Percentiles rank a stretch among this genome's conserved stretches.
phyloP scores from a whole-genome alignment of 1,140 invertebrate species.

The Acromyrmex echinatior region DNA sequence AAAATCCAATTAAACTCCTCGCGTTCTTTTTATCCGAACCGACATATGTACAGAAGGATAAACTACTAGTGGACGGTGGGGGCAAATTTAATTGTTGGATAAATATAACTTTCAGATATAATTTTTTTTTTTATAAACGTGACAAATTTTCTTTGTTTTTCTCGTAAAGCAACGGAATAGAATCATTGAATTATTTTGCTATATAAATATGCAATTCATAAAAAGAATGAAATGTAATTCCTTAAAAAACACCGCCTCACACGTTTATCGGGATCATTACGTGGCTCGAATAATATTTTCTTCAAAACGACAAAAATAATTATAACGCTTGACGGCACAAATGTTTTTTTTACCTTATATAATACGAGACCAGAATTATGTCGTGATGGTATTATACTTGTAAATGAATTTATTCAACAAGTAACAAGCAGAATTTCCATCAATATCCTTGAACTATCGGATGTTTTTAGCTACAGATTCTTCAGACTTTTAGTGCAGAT shows the following conservation, averaged over 20 bases:
- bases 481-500: neutral
- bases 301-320: constrained; percentile 25
- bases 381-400: constrained; percentile 24
- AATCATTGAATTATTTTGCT: constrained; percentile 6
- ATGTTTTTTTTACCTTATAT: constrained; percentile 7
- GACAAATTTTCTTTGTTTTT: neutral
- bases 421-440: neutral
- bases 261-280: neutral
- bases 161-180: neutral
- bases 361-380: neutral
- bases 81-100: constrained; percentile 27
- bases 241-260: neutral
- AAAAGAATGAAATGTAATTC: constrained; percentile 1
- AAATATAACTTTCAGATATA: neutral
- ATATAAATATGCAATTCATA: neutral
- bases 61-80: neutral
- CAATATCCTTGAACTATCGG: constrained; percentile 21
- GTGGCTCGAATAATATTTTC: constrained; percentile 14
- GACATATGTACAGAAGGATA: constrained; percentile 15
- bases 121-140: neutral
- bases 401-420: constrained; percentile 30
- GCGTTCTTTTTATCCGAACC: neutral
- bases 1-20: constrained; percentile 32
- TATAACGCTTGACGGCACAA: neutral
- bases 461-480: neutral